Evolutionary conservation across 2,113 vertebrate genomes (phyloP).

Genomic region (Pavo muticus): DNA sequence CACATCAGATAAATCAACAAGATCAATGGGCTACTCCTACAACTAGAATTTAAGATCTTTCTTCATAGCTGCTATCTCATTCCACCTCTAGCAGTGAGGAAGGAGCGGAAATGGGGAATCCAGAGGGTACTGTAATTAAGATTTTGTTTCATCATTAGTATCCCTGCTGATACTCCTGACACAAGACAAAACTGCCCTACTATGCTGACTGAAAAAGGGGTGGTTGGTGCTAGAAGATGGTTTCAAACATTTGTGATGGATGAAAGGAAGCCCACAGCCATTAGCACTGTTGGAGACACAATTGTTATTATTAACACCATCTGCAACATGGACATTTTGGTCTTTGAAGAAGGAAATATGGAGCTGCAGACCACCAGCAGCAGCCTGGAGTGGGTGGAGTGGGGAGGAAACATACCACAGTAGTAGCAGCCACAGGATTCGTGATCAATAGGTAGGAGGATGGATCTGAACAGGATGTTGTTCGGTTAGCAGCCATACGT

Average conservation of each 20-base stretch:
- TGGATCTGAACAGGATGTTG: slow-evolving; percentile 21
- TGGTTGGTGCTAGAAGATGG: slow-evolving; percentile 13
- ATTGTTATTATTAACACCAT: slow-evolving; percentile 65
- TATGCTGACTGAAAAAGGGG: slow-evolving; percentile 10
- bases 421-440: slow-evolving; percentile 46
- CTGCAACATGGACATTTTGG: not conserved
- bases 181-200: slow-evolving; percentile 18
- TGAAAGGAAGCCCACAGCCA: slow-evolving; percentile 53
- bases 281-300: slow-evolving; percentile 61
- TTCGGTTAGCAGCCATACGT: not conserved
- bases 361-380: slow-evolving; percentile 55
- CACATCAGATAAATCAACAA: not conserved
- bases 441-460: not conserved
- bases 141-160: slow-evolving; percentile 17
- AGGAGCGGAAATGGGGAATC: not conserved
- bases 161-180: not conserved
- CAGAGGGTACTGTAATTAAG: not conserved
- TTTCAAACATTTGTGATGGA: slow-evolving; percentile 48
- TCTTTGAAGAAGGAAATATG: slow-evolving; percentile 52
- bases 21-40: not conserved
- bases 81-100: not conserved
- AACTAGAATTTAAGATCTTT: not conserved
- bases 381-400: slow-evolving; percentile 22
- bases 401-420: slow-evolving; percentile 10
- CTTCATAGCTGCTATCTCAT: not conserved